Evolutionary conservation across 2,888 invertebrate species (phyloP), one percentile per base, ranked within the genome.

Genomic region (Carpatolechia fugitivella): DNA sequence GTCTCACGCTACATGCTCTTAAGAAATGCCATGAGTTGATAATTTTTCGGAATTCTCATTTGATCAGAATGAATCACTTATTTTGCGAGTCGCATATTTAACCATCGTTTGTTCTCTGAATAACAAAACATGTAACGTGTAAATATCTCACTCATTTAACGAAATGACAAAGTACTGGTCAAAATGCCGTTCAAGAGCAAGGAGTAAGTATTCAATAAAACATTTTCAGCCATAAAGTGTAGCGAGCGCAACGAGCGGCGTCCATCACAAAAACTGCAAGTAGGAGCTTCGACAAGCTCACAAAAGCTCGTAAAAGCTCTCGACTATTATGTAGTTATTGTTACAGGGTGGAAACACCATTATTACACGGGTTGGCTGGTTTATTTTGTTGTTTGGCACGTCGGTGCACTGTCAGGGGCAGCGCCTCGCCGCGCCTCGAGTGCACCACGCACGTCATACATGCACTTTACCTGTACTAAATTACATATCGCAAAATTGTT

Each of bases 301-400:
- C 88, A 90, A 90, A 90, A 90, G 90, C 87, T 90, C 89, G 85
- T 89, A 89, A 89, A 90, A 85, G 84, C 87, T 80, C 87, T 89
- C 80, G 74, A 87, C 88, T 90, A 89, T 89, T 89, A 88, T 86
- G 89, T 87, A 87, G 87, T 89, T 90, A 88, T 88, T 89, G 88
- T 89, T 89, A 89, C 87, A 75, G 86, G 79, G 87, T 90, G 88
- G 85, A 88, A 90, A 88, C 87, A 89, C 90, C 85, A 87, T 88
- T 88, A 90, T 90, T 87, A 90, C 84, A 79, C 76, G 75, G 74
- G 75, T 76, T 78, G 60, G 76, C 75, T 70, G 80, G 76, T 85
- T 85, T 84, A 82, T 85, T 86, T 85, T 85, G 83, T 84, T 85
- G 80, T 85, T 80, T 77, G 78, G 80, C 78, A 74, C 77, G 74